These are phyloP conservation scores for Philaethria dido DNA, from an alignment of 2,888 invertebrate species.

Conservation along the genomic window DNA sequence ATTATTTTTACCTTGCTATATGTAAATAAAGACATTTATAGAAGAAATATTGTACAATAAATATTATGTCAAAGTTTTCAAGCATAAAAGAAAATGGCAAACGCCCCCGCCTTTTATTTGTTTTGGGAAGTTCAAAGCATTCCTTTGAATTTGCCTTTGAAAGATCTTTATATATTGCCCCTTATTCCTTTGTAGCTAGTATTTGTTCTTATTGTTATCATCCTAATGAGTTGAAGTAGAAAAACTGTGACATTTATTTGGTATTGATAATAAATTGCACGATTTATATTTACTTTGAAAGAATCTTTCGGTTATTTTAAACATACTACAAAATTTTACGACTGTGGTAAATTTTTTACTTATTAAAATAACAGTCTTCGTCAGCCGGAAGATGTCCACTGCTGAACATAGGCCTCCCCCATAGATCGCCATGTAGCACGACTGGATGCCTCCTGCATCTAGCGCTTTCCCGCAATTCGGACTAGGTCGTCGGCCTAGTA, in stretches of 20 bases:
- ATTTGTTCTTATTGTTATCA: slow-evolving; percentile 19
- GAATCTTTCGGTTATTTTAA: neutral
- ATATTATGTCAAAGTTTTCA: slow-evolving; percentile 28
- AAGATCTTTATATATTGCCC: slow-evolving; percentile 20
- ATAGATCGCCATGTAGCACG: too few species aligned
- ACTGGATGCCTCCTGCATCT: too few species aligned
- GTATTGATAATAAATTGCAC: neutral
- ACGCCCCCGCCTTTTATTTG: slow-evolving; percentile 22
- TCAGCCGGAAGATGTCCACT: too few species aligned
- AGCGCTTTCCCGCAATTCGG: too few species aligned
- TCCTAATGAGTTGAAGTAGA: slow-evolving; percentile 23
- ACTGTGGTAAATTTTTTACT: too few species aligned
- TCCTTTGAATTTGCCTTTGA: slow-evolving; percentile 26
- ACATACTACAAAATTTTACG: neutral
- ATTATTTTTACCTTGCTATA: slow-evolving; percentile 1
- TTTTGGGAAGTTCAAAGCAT: slow-evolving; percentile 26
- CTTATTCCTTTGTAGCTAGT: slow-evolving; percentile 12
- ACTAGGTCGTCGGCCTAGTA: too few species aligned
- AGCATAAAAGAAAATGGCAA: slow-evolving; percentile 14
- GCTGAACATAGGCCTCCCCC: too few species aligned
- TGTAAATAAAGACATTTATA: slow-evolving; percentile 18
- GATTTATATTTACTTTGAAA: neutral
- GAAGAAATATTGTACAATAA: slow-evolving; percentile 24
- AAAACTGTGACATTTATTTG: slow-evolving; percentile 12
- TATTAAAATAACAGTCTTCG: too few species aligned